Conservation (phyloP, 1,140 invertebrate genomes). For the Ectropis grisescens region DNA sequence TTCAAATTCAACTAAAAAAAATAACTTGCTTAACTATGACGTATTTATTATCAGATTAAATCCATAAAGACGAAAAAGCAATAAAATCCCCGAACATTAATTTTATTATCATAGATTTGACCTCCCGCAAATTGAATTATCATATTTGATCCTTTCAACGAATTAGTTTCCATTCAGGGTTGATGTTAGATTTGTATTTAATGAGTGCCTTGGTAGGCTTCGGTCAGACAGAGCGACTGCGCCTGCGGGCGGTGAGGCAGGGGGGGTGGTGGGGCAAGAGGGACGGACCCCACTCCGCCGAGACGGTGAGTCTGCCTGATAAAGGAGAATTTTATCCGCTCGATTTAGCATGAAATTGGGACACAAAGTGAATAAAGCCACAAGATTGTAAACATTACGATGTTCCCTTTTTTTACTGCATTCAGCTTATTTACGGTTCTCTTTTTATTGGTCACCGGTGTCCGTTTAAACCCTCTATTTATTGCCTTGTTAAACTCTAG, state of each 20-base stretch:
- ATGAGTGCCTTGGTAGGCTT: slow-evolving; percentile 22
- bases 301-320: slow-evolving; percentile 62
- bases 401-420: slow-evolving; percentile 64
- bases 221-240: slow-evolving; percentile 5
- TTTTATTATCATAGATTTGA: no score
- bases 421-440: slow-evolving; percentile 62
- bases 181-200: slow-evolving; percentile 51
- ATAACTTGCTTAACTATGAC: no score
- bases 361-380: slow-evolving; percentile 69
- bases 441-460: slow-evolving; percentile 54
- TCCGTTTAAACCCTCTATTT: slow-evolving; percentile 46
- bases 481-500: slow-evolving; percentile 65
- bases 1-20: no score
- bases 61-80: no score
- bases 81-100: no score
- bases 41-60: no score
- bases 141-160: slow-evolving; percentile 40
- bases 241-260: slow-evolving; percentile 5
- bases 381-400: slow-evolving; percentile 69
- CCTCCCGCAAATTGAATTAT: slow-evolving; percentile 31
- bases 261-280: slow-evolving; percentile 11
- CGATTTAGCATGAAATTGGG: slow-evolving; percentile 70
- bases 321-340: slow-evolving; percentile 65
- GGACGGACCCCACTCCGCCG: slow-evolving; percentile 25
- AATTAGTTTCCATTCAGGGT: slow-evolving; percentile 37